Evolutionary conservation across 1,140 invertebrate species (phyloP).

Genomic region (Drosophila nannoptera): DNA sequence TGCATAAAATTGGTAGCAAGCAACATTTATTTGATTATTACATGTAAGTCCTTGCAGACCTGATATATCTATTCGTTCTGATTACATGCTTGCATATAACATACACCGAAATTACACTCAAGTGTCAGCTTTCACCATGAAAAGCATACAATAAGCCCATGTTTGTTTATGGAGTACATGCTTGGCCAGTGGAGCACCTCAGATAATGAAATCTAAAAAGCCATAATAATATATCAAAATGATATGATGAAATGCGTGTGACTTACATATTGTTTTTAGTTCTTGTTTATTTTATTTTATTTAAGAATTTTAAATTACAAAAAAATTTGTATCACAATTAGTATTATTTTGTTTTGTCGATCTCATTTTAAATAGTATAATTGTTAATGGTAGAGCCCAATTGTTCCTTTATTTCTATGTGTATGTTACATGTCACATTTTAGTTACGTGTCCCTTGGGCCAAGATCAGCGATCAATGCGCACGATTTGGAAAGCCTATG

Average conservation of each 20-base stretch:
- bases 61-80: not conserved
- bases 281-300: slow-evolving; percentile 50
- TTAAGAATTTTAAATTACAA: slow-evolving; percentile 75
- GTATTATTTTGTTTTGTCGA: slow-evolving; percentile 70
- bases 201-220: not conserved
- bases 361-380: slow-evolving; percentile 56
- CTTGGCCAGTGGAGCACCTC: not conserved
- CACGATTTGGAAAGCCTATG: slow-evolving; percentile 50
- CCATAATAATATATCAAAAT: not conserved
- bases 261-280: slow-evolving; percentile 7
- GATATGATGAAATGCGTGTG: not conserved
- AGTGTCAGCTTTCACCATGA: not conserved
- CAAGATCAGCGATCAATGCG: slow-evolving; percentile 35
- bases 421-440: slow-evolving; percentile 50
- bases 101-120: not conserved
- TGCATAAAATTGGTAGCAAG: slow-evolving; percentile 14
- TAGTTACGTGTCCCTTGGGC: slow-evolving; percentile 30
- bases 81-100: not conserved
- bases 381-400: slow-evolving; percentile 43
- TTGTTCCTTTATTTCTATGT: slow-evolving; percentile 16
- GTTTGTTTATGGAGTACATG: not conserved
- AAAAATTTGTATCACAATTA: slow-evolving; percentile 75
- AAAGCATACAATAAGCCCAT: not conserved
- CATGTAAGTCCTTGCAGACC: slow-evolving; percentile 7
- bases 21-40: not conserved